Evolutionary conservation across 2,888 invertebrate species (phyloP).

Genomic region (Netelia inedita): DNA sequence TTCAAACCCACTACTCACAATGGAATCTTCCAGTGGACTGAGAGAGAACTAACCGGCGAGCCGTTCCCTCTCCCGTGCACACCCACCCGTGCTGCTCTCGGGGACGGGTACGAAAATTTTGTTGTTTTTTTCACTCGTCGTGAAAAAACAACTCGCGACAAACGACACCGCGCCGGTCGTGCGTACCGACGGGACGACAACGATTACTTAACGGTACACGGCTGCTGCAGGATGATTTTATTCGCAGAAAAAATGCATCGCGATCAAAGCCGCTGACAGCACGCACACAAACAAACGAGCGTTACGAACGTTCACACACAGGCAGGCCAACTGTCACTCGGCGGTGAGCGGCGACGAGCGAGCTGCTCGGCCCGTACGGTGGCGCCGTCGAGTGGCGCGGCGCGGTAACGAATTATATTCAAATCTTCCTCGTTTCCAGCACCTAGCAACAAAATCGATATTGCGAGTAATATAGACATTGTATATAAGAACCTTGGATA

Average conservation of each 20-base stretch:
- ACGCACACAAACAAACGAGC: slow-evolving; percentile 68
- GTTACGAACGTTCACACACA: slow-evolving; percentile 16
- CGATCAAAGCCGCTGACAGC: slow-evolving; percentile 81
- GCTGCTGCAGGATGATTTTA: slow-evolving; percentile 68
- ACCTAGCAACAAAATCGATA: slow-evolving; percentile 80
- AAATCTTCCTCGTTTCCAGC: slow-evolving; percentile 65
- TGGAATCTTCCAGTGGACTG: slow-evolving; percentile 85
- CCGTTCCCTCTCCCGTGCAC: slow-evolving; percentile 83
- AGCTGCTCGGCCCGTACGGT: slow-evolving; percentile 51
- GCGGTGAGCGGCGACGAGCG: slow-evolving; percentile 10
- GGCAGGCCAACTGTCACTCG: slow-evolving; percentile 68
- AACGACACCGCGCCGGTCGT: background rate
- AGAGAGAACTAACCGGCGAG: slow-evolving; percentile 81
- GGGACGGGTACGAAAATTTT: slow-evolving; percentile 48
- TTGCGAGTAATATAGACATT: background rate
- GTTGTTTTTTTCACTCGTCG: background rate
- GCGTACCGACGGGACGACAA: background rate
- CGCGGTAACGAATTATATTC: slow-evolving; percentile 14
- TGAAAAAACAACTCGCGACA: background rate
- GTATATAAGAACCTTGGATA: slow-evolving; percentile 1
- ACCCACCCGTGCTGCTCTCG: slow-evolving; percentile 74
- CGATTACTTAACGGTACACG: background rate
- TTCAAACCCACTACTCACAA: slow-evolving; percentile 82
- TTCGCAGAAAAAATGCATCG: slow-evolving; percentile 75
- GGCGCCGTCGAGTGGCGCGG: slow-evolving; percentile 71